Percentiles rank a stretch among this genome's conserved stretches.
Evolutionary conservation across 35 echinoderm and acorn worm genomes (phyloP).

Genomic region (Strongylocentrotus purpuratus): DNA sequence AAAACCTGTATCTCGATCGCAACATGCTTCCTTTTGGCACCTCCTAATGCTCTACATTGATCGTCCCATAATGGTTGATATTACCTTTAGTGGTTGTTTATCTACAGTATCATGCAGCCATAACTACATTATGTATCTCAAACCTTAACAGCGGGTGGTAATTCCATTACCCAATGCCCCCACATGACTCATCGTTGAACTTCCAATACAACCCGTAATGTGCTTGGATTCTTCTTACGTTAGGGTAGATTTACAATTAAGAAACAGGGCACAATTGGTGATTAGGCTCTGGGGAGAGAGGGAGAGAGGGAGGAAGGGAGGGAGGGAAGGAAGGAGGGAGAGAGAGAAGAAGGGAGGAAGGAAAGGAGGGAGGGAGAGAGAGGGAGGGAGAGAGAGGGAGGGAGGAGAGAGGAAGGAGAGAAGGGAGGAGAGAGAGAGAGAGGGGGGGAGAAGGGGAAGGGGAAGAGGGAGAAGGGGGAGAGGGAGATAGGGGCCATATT

Average conservation of each 20-base stretch:
- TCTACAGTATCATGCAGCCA: not conserved
- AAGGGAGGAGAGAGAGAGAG: too few relatives aligned
- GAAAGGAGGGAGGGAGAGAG: too few relatives aligned
- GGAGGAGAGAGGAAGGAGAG: too few relatives aligned
- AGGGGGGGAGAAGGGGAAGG: too few relatives aligned
- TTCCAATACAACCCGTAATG: not conserved
- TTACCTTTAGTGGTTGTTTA: not conserved
- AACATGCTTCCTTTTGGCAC: too few relatives aligned
- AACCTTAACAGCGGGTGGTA: not conserved
- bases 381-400: too few relatives aligned
- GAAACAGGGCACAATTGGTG: not conserved
- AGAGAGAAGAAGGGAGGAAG: too few relatives aligned
- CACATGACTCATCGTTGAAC: not conserved
- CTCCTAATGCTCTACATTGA: too few relatives aligned
- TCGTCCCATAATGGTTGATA: not conserved
- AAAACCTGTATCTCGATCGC: too few relatives aligned
- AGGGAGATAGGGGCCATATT: not conserved
- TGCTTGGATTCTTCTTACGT: not conserved
- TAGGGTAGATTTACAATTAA: conserved; percentile 25
- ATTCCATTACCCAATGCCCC: not conserved
- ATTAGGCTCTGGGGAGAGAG: not conserved
- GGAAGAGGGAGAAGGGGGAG: not conserved
- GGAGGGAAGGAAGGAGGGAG: too few relatives aligned
- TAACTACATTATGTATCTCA: not conserved
- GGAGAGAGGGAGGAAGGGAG: too few relatives aligned